Percentiles rank a stretch among this genome's conserved stretches.
Conservation (phyloP, 2,797 vertebrate species). For the Xerus rutilus region DNA sequence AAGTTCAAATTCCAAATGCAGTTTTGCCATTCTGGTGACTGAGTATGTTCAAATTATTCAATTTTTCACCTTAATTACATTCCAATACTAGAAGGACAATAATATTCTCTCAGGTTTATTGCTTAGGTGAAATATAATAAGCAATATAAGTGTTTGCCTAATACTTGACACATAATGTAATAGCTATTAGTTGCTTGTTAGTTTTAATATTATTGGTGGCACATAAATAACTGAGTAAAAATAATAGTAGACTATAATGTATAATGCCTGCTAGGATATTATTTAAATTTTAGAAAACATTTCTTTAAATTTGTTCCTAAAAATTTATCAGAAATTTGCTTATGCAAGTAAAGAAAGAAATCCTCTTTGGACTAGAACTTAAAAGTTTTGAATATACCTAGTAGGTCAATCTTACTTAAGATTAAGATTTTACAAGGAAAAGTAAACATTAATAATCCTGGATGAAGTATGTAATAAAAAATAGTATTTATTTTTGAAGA, state of each 20-base stretch:
- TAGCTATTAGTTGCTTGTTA: no score
- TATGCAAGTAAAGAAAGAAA: not conserved
- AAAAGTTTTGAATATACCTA: not conserved
- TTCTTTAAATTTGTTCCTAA: not conserved
- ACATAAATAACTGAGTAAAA: no score
- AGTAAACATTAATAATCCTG: not conserved
- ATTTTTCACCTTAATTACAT: not conserved
- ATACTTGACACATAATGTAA: not conserved
- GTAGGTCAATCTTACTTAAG: not conserved
- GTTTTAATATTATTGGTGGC: no score
- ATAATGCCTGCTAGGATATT: not conserved
- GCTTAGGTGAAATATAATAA: not conserved
- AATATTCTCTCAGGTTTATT: not conserved
- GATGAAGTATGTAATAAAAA: not conserved
- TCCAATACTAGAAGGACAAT: not conserved
- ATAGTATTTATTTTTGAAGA: not conserved
- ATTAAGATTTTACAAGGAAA: not conserved
- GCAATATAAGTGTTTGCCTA: not conserved
- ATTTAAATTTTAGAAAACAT: not conserved
- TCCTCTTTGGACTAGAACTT: no score
- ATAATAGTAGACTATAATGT: not conserved
- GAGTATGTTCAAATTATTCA: not conserved
- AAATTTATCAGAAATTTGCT: not conserved
- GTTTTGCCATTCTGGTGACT: not conserved
- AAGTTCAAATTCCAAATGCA: not conserved